These are phyloP conservation scores for Bergia puertoricense DNA, from an alignment of 92 coral and sea anemone species.

Conservation along the genomic window DNA sequence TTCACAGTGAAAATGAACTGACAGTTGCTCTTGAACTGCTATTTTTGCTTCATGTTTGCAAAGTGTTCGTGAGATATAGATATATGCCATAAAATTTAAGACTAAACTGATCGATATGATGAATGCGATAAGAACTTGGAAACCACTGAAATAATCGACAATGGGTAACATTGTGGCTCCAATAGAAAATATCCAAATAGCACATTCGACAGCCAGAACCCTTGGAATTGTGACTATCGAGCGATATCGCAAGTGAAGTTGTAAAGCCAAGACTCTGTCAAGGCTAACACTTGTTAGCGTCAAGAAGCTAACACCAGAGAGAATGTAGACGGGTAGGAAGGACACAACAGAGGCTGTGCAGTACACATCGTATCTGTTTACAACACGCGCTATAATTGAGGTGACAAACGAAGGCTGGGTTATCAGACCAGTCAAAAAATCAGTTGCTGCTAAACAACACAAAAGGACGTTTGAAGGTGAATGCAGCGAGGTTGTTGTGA, in stretches of 20 bases:
- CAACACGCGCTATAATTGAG: neutral
- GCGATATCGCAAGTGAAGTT: constrained; percentile 28
- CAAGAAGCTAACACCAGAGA: constrained; percentile 34
- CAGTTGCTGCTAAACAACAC: constrained; percentile 18
- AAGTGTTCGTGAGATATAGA: neutral
- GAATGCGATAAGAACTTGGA: constrained; percentile 10
- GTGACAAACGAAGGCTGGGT: constrained; percentile 28
- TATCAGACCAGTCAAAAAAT: constrained; percentile 31
- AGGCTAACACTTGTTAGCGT: constrained; percentile 16
- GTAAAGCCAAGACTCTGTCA: constrained; percentile 29
- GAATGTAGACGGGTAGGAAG: constrained; percentile 29
- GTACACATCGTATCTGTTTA: neutral
- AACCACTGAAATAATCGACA: neutral
- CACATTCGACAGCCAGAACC: neutral
- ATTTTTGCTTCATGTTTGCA: constrained; percentile 14
- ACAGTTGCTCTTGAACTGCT: neutral
- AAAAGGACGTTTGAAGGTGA: constrained; percentile 28
- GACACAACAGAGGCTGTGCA: constrained; percentile 27
- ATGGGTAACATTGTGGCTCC: neutral
- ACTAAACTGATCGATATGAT: constrained; percentile 10
- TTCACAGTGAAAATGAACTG: neutral
- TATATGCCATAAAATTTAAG: constrained; percentile 10
- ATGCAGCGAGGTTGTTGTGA: constrained; percentile 8
- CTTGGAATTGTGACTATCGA: constrained; percentile 8
- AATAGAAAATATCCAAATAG: neutral